phyloP scores from a whole-genome alignment of 92 coral and sea anemone species.

The Palythoa grandis region DNA sequence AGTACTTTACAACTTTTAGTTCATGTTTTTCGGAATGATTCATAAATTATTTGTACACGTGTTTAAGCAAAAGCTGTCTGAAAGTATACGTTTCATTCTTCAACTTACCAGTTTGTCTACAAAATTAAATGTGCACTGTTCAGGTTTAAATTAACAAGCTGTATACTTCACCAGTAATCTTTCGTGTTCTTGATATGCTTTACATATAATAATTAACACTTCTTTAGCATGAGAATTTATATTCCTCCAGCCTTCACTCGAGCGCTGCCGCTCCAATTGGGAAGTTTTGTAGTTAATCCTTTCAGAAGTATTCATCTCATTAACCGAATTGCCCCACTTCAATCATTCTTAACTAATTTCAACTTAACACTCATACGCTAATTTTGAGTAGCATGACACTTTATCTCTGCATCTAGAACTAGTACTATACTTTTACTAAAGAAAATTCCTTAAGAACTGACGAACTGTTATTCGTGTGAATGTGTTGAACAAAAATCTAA shows the following conservation, averaged over 20 bases:
- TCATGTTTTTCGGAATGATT: too few species aligned
- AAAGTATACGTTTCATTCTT: too few species aligned
- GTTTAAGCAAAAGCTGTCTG: too few species aligned
- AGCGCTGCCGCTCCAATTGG: neutral
- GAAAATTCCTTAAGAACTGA: neutral
- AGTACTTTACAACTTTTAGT: too few species aligned
- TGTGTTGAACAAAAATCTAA: neutral
- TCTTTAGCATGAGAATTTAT: neutral
- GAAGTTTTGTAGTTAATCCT: neutral
- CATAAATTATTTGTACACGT: too few species aligned
- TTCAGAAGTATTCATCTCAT: conserved; percentile 14
- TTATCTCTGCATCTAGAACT: neutral
- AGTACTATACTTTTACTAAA: neutral
- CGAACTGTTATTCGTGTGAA: neutral
- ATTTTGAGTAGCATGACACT: neutral
- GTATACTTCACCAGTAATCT: neutral
- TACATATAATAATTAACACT: neutral
- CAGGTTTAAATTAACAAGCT: neutral
- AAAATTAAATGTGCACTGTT: too few species aligned
- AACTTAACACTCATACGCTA: neutral
- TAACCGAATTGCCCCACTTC: neutral
- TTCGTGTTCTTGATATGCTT: neutral
- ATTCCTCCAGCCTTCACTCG: neutral
- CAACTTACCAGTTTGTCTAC: too few species aligned
- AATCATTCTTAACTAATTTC: neutral